Base-by-base conservation (phyloP, 2,888 invertebrate genomes). In the Zelleria hepariella region DNA sequence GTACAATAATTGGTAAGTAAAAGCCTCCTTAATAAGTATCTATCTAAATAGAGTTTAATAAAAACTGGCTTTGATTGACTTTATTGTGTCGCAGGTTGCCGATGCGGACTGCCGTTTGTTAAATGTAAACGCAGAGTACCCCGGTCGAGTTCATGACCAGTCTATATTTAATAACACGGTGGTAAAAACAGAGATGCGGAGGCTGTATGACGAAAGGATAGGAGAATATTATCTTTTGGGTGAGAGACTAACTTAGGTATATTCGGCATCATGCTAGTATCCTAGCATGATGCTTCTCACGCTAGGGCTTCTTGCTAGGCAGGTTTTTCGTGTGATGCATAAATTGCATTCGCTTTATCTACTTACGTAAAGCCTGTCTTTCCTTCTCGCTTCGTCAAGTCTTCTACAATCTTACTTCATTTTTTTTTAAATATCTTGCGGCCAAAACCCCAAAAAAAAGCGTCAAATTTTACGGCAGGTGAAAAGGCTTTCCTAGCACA, bases 71-170 rank as follows among this genome's bases (percentile, higher is more conserved):
- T 49, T 20, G 18, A 49, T 8, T 49, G 21, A 49, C 21, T 49
- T 20, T 26, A 32, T 27, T 32, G n/a, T n/a, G 7, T 7, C 32
- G 10, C 21, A 32, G 56, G 21, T 56, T 56, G 56, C 15, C 18
- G 56, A 56, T 20, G 18, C 32, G 6, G 15, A 21, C 23, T 21
- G 54, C 8, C 15, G 25, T 10, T 24, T 54, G 2, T 10, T 56
- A 2, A 56, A 56, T 32, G 32, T 56, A 7, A 27, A 27, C 6
- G 32, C 27, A 5, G 10, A 26, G 32, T 56, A 27, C 20, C 32
- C 56, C 1, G 56, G 56, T 7, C 3, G 56, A 27, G 56, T 56
- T 6, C 56, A 56, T 32, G 56, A 56, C 32, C 56, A 56, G 20
- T 56, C 18, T 20, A 56, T 56, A 20, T 56, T 32, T 18, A 56